Evolutionary conservation across 1,140 invertebrate genomes (phyloP), one percentile per base, ranked within the genome.

Genomic region (Saxidomus purpurata): DNA sequence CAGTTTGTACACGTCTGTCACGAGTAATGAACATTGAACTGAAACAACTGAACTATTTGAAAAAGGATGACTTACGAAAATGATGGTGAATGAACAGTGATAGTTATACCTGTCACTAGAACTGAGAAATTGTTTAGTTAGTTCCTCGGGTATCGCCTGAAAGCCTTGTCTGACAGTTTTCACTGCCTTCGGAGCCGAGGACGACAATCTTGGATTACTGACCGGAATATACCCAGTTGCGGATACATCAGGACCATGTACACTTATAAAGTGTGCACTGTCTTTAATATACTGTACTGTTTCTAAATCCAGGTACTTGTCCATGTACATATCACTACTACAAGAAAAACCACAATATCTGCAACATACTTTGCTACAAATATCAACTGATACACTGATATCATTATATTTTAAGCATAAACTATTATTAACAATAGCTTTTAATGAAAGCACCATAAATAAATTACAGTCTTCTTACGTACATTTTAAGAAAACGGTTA

Each of bases 91-190:
- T n/a, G n/a, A n/a, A n/a, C n/a, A n/a, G n/a, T n/a, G n/a, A n/a
- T n/a, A n/a, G n/a, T n/a, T n/a, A 19, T 79, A 79, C 76, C 25
- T 79, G 3, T 49, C 22, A 19, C 76, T 79, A 28, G 76, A 36
- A 4, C 4, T 11, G 4, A 79, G 76, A 55, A 79, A 79, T 17
- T 79, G 43, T 49, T 25, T 28, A 0, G 52, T n/a, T 19, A 79
- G 0, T 28, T 3, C 9, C 28, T 49, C 22, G 0, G 76, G 76
- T n/a, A 79, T 52, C 4, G 76, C 40, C 47, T 79, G 76, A 19
- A 79, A 79, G 0, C 76, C 76, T 47, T 47, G 17, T 28, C 3
- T 1, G 2, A 79, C 76, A 9, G 76, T 79, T 31, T 55, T 79
- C 17, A 49, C 40, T 8, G 19, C 34, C n/a, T 49, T 79, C 9